Evolutionary conservation across 2,113 vertebrate genomes (phyloP), one percentile per base, ranked within the genome.

Genomic region (Pelvicachromis taeniatus): DNA sequence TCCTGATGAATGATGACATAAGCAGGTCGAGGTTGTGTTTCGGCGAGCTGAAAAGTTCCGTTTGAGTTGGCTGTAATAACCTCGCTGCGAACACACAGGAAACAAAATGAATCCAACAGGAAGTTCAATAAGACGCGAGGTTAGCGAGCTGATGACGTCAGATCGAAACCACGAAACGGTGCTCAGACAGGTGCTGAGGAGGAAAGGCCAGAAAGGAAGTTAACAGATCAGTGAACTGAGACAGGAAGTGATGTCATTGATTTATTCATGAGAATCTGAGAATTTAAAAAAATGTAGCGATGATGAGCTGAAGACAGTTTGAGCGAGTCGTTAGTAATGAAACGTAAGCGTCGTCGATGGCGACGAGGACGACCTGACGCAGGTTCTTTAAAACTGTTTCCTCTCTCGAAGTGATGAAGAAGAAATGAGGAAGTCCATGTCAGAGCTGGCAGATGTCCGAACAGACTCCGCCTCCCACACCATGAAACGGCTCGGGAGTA

Each of bases 371-470:
- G 1, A 19, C 29, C 58, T 61, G 58, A 35, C 1, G 16, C 58
- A 61, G 1, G 16, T 33, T 63, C 6, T 63, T 17, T 59, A 0
- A 59, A 63, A 12, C 4, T 7, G 17, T n/a, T 63, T 4, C 10
- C 59, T 63, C 1, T 50, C 14, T 17, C 6, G 13, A 16, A 99
- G 98, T 88, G 98, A 99, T 56, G 99, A 99, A 89, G 98, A 99
- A 89, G 99, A 99, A 87, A 87, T 99, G 93, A 96, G 96, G 79
- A 97, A 97, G 89, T 99, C 98, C 38, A 96, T 97, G 84, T 97
- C 97, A 0, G 98, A 99, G 95, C 90, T 98, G 94, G 97, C 97
- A 0, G 97, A 99, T 45, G 88, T 92, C 19, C 92, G 96, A 2
- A 95, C 94, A 13, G 96, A 96, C 94, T 97, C 98, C 48, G 97